A percentile compares a stretch with the other conserved stretches of the same genome.
Evolutionary conservation across 2,888 invertebrate species (phyloP).

Genomic region (Drosophila mettleri): DNA sequence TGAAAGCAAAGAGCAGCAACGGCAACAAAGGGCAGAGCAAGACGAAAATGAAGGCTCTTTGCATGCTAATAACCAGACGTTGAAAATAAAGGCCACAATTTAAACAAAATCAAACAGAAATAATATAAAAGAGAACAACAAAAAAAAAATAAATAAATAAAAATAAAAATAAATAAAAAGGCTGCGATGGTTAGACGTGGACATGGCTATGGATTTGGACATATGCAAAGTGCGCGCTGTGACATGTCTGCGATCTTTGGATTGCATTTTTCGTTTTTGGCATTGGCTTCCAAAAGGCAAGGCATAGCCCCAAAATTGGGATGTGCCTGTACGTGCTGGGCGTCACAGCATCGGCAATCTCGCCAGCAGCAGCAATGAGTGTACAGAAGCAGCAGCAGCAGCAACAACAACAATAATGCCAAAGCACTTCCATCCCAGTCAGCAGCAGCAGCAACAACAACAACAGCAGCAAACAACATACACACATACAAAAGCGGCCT

Average conservation of each 20-base stretch:
- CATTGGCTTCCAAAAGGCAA: slow-evolving; percentile 30
- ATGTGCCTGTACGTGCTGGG: slow-evolving; percentile 73
- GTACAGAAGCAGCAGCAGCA: slow-evolving; percentile 35
- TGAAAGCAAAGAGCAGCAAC: slow-evolving; percentile 30
- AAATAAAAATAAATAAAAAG: no score
- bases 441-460: slow-evolving; percentile 17
- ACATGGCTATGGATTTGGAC: slow-evolving; percentile 20
- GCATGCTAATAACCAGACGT: slow-evolving; percentile 47
- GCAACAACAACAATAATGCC: slow-evolving; percentile 30
- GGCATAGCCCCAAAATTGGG: slow-evolving; percentile 59
- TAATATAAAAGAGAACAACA: slow-evolving; percentile 29
- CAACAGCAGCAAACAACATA: slow-evolving; percentile 24
- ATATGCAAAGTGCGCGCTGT: slow-evolving; percentile 46
- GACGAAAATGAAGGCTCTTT: slow-evolving; percentile 23
- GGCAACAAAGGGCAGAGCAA: slow-evolving; percentile 10
- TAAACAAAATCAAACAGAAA: slow-evolving; percentile 68
- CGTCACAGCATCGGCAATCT: slow-evolving; percentile 63
- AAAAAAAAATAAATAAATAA: no score
- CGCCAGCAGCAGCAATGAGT: slow-evolving; percentile 30
- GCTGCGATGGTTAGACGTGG: slow-evolving; percentile 14
- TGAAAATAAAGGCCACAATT: slow-evolving; percentile 50
- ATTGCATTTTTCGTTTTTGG: slow-evolving; percentile 55
- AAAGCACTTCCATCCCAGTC: slow-evolving; percentile 46
- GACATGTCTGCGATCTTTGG: slow-evolving; percentile 60
- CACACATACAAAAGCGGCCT: slow-evolving; percentile 70